phyloP scores from a whole-genome alignment of 2,888 invertebrate genomes.

The Volucella inanis region DNA sequence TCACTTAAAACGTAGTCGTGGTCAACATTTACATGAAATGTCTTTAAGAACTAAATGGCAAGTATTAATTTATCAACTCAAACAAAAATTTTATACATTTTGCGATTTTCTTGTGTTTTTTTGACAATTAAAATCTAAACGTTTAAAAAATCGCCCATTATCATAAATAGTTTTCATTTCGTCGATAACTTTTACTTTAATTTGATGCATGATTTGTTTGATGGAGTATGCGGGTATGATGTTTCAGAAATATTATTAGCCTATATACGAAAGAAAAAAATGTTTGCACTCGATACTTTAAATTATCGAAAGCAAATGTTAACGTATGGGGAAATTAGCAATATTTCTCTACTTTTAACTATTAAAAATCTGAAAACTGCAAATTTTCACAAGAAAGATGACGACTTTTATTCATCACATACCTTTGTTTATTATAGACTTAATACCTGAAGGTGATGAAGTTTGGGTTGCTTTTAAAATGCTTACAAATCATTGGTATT shows the following conservation, averaged over 20 bases:
- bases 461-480: constrained; percentile 55
- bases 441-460: constrained; percentile 61
- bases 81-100: too few species aligned
- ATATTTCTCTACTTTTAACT: constrained; percentile 55
- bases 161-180: constrained; percentile 65
- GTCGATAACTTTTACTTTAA: constrained; percentile 73
- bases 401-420: constrained; percentile 64
- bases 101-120: too few species aligned
- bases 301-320: constrained; percentile 73
- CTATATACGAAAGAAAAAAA: constrained; percentile 62
- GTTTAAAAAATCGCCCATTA: too few species aligned
- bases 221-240: constrained; percentile 69
- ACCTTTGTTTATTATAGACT: constrained; percentile 72
- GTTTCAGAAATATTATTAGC: constrained; percentile 65
- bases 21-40: too few species aligned
- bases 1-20: too few species aligned
- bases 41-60: too few species aligned
- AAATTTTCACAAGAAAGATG: constrained; percentile 69
- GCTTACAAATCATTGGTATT: constrained; percentile 67
- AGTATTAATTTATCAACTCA: too few species aligned
- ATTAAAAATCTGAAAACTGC: constrained; percentile 44
- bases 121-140: too few species aligned
- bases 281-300: constrained; percentile 64
- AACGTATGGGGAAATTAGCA: constrained; percentile 67
- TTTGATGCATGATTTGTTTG: constrained; percentile 74